These are phyloP conservation scores for Trachymyrmex cornetzi DNA, from an alignment of 1,140 invertebrate species.

Conservation along the genomic window DNA sequence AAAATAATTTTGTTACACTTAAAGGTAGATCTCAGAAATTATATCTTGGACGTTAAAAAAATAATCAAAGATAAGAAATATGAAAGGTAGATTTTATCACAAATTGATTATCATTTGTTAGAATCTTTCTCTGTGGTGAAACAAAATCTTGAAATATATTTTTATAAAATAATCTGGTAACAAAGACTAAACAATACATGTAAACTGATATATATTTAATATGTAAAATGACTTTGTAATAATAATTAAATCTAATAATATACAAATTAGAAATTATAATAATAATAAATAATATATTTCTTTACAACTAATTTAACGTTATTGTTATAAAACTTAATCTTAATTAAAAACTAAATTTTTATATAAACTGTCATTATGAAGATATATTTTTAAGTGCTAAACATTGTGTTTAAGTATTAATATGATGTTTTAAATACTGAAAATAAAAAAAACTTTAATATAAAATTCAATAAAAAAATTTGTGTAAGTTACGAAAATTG, in stretches of 20 bases:
- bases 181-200: background rate
- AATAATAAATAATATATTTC: background rate
- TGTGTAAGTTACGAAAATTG: background rate
- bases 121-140: background rate
- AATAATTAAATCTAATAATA: background rate
- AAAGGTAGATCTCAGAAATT: background rate
- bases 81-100: background rate
- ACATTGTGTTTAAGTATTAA: too few species aligned
- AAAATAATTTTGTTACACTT: background rate
- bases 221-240: background rate
- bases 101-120: background rate
- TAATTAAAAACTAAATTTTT: conserved; percentile 19
- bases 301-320: background rate
- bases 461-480: background rate
- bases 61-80: background rate
- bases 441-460: background rate
- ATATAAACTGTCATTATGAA: background rate
- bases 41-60: background rate
- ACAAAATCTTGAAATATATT: background rate
- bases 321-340: background rate
- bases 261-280: background rate
- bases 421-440: background rate
- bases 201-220: background rate
- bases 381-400: background rate
- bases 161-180: background rate